Conservation (phyloP, 2,888 invertebrate genomes). For the Thera britannica region DNA sequence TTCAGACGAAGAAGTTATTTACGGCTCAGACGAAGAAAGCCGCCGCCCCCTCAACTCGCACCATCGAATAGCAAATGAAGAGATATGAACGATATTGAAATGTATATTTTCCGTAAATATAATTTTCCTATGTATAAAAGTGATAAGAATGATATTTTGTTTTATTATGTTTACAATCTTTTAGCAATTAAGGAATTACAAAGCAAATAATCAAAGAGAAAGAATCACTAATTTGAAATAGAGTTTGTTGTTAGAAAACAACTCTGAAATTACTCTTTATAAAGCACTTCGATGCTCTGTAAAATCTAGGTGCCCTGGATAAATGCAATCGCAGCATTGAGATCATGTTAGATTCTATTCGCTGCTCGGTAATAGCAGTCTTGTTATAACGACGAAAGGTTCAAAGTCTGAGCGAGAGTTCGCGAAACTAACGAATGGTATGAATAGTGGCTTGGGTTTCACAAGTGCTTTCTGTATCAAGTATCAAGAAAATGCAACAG, state of each 20-base stretch:
- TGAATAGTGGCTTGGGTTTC: not conserved
- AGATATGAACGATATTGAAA: conserved; percentile 64
- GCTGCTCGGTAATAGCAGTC: conserved; percentile 2
- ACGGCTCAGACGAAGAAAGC: conserved; percentile 96
- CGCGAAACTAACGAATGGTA: not conserved
- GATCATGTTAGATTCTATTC: conserved; percentile 13
- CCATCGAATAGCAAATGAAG: conserved; percentile 86
- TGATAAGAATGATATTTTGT: conserved; percentile 26
- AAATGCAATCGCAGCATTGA: conserved; percentile 11
- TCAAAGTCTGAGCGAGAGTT: conserved; percentile 9
- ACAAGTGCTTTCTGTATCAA: conserved; percentile 3
- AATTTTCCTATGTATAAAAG: conserved; percentile 40
- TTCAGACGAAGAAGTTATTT: conserved; percentile 98
- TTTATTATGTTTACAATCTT: conserved; percentile 5
- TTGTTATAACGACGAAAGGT: not conserved
- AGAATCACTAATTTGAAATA: not conserved
- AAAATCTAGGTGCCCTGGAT: conserved; percentile 1
- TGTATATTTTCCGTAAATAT: conserved; percentile 40
- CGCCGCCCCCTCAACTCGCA: conserved; percentile 91
- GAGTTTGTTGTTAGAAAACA: not conserved
- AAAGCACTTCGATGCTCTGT: conserved; percentile 3
- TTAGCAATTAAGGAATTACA: not conserved
- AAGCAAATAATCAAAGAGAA: not conserved
- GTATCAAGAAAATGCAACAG: not conserved
- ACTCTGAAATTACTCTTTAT: not conserved